phyloP scores from a whole-genome alignment of 2,797 vertebrate species.

The Hypotaenidia philippensis region DNA sequence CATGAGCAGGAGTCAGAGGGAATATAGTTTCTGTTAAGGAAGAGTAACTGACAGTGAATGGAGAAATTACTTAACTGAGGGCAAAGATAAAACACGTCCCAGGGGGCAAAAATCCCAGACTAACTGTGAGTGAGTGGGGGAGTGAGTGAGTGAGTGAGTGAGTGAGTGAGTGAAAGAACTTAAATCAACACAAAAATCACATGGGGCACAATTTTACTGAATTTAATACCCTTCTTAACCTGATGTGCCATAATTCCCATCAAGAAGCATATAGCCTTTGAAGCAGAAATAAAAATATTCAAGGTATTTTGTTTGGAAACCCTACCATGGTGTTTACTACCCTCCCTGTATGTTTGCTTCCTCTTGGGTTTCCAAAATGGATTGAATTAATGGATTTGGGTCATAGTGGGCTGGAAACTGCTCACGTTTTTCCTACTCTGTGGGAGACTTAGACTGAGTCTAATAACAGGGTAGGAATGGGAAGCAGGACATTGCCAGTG shows the following conservation, averaged over 20 bases:
- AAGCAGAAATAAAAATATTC: background rate
- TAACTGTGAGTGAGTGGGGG: background rate
- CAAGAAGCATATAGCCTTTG: background rate
- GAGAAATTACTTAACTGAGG: background rate
- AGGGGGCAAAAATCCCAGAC: background rate
- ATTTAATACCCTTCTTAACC: background rate
- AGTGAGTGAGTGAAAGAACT: background rate
- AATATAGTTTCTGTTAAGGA: background rate
- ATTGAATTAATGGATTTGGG: background rate
- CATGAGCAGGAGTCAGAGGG: background rate
- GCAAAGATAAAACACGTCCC: background rate
- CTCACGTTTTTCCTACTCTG: accelerated
- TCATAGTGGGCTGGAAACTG: background rate
- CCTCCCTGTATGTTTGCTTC: background rate
- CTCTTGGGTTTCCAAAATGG: background rate
- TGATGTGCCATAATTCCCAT: background rate
- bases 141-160: background rate
- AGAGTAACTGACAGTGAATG: background rate
- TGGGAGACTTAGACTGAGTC: background rate
- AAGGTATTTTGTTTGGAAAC: background rate
- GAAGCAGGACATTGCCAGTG: background rate
- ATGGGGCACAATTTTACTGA: background rate
- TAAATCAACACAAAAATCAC: background rate
- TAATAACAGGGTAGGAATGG: background rate
- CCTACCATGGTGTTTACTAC: background rate